phyloP scores from a whole-genome alignment of 2,113 vertebrate genomes.

The western clawed frog (Xenopus tropicalis) region UCB_Xtro_10.0 CM004447.2:43010501-43011000 shows the following conservation, averaged over 20 bases:
- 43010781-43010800: conserved; percentile 80
- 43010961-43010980: too few relatives aligned
- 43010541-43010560: too few relatives aligned
- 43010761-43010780: conserved; percentile 81
- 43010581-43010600: too few relatives aligned
- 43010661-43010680: background rate
- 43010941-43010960: background rate
- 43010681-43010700: background rate
- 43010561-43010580: too few relatives aligned
- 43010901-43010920: conserved; percentile 4
- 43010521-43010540: too few relatives aligned
- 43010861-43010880: conserved; percentile 78
- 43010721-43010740: conserved; percentile 30
- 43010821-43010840: conserved; percentile 66
- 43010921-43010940: background rate
- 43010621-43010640: background rate
- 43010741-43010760: conserved; percentile 57
- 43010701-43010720: background rate
- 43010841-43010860: conserved; percentile 71
- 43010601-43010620: background rate
- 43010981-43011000: too few relatives aligned
- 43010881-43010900: conserved; percentile 58
- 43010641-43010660: background rate
- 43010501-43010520: too few relatives aligned
- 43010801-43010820: conserved; percentile 77